Evolutionary conservation across 2,888 invertebrate species (phyloP).

Genomic region (Dusona sp.): DNA sequence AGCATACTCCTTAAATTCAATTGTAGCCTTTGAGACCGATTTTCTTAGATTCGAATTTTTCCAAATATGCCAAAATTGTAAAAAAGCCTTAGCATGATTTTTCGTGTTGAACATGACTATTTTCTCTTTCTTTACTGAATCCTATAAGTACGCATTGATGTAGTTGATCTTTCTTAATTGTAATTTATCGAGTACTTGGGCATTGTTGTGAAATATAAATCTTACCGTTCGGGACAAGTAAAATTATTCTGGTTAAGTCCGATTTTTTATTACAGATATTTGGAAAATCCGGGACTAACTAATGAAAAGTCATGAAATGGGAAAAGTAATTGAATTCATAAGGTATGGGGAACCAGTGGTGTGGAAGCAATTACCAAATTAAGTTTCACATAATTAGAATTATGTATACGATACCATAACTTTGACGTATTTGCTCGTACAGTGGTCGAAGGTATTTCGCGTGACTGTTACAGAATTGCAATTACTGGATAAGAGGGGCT

Average conservation of each 20-base stretch:
- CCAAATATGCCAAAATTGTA: neutral
- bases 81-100: neutral
- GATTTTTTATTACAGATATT: neutral
- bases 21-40: neutral
- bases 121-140: neutral
- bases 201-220: neutral
- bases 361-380: slow-evolving; percentile 1
- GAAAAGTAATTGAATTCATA: neutral
- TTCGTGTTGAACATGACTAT: too few relatives aligned
- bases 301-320: neutral
- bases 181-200: neutral
- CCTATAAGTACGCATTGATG: neutral
- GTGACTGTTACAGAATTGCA: slow-evolving; percentile 1
- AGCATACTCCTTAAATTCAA: neutral
- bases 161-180: neutral
- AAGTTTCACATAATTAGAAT: neutral
- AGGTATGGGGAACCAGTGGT: neutral
- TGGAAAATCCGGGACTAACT: neutral
- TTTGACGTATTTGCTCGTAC: neutral
- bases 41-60: neutral
- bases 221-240: too few relatives aligned
- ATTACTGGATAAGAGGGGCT: neutral
- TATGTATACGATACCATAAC: neutral
- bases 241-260: neutral
- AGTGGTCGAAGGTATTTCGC: slow-evolving; percentile 8